Conservation (phyloP, 2,113 vertebrate genomes). For the Pseudonaja textilis region DNA sequence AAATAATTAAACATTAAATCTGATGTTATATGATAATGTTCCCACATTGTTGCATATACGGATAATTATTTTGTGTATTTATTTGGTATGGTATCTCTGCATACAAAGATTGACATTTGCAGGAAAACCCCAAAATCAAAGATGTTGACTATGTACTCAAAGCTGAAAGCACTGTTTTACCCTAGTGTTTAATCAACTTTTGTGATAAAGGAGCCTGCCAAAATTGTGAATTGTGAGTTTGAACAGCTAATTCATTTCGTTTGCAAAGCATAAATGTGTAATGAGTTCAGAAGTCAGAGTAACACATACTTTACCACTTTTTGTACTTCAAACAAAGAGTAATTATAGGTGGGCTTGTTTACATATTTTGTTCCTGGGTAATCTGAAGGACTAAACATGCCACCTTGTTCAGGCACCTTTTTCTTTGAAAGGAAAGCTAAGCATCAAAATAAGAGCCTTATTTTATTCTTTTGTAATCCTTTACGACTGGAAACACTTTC, state of each 20-base stretch:
- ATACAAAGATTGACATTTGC: not conserved
- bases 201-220: not conserved
- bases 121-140: not conserved
- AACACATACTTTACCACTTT: not conserved
- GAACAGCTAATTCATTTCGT: not conserved
- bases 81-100: not conserved
- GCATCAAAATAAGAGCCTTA: not conserved
- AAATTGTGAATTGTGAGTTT: not conserved
- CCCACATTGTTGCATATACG: not conserved
- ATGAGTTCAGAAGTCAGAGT: not conserved
- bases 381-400: not conserved
- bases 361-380: not conserved
- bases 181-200: not conserved
- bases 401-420: not conserved
- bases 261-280: not conserved
- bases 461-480: not conserved
- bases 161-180: not conserved
- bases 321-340: not conserved
- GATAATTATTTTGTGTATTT: not conserved
- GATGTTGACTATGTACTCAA: not conserved
- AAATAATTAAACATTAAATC: not conserved
- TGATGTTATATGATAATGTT: not conserved
- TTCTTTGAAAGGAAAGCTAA: not conserved
- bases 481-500: not conserved
- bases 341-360: not conserved